phyloP scores from a whole-genome alignment of 2,113 vertebrate genomes.

The Agelaius phoeniceus region DNA sequence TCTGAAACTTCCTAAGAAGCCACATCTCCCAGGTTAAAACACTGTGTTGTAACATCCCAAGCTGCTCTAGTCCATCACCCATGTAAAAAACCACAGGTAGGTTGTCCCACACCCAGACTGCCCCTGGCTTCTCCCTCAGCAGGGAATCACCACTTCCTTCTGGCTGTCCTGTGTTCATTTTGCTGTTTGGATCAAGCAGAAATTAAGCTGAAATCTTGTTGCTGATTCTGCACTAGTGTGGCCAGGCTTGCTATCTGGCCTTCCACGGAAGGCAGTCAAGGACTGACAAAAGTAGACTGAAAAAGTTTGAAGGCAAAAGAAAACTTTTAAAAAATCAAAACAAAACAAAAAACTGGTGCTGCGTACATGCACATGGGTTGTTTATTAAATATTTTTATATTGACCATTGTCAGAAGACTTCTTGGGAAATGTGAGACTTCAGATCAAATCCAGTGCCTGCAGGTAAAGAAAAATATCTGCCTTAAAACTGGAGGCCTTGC shows the following conservation, averaged over 20 bases:
- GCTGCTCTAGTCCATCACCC: neutral
- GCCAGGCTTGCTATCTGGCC: neutral
- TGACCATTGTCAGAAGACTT: neutral
- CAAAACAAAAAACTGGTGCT: neutral
- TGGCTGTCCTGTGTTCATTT: neutral
- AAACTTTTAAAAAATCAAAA: neutral
- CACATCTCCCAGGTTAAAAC: neutral
- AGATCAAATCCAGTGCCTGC: neutral
- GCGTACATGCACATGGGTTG: accelerated
- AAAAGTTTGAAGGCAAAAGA: neutral
- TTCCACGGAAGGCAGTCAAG: neutral
- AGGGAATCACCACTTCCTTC: neutral
- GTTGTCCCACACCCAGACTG: neutral
- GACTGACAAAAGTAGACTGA: neutral
- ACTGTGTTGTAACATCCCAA: neutral
- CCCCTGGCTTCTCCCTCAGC: neutral
- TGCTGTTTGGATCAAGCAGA: neutral
- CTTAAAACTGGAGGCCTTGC: neutral
- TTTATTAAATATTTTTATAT: neutral
- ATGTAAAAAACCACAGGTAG: neutral
- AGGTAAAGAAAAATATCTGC: neutral
- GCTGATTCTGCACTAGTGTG: neutral
- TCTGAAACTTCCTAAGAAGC: neutral
- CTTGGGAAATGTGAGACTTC: neutral
- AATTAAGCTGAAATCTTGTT: neutral